Percentiles rank a stretch among this genome's conserved stretches.
These are phyloP conservation scores for Alosa sapidissima DNA, from an alignment of 2,797 vertebrate genomes.

Conservation along the genomic window DNA sequence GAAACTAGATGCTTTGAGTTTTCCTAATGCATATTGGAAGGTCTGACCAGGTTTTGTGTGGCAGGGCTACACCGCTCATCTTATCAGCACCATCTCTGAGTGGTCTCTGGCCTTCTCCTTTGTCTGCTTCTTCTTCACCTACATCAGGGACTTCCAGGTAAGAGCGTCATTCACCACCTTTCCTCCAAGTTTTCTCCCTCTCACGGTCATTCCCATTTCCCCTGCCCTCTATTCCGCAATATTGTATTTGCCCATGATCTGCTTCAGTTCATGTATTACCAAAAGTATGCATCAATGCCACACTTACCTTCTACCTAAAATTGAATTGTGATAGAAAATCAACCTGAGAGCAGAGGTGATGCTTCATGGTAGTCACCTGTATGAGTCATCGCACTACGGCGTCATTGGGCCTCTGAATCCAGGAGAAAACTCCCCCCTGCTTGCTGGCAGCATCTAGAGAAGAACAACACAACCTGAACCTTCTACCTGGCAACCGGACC, in stretches of 20 bases:
- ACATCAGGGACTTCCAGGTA: constrained; percentile 95
- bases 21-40: background rate
- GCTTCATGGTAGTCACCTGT: constrained; percentile 78
- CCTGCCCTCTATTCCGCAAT: background rate
- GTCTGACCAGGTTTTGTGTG: background rate
- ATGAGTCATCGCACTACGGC: constrained; percentile 62
- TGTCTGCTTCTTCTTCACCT: constrained; percentile 93
- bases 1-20: background rate
- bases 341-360: constrained; percentile 73
- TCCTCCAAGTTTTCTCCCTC: background rate
- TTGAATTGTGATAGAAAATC: constrained; percentile 77
- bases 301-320: background rate
- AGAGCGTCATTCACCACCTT: background rate
- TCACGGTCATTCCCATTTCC: background rate
- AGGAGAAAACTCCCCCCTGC: constrained; percentile 72
- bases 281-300: background rate
- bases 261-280: background rate
- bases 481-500: background rate
- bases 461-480: background rate
- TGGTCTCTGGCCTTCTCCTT: constrained; percentile 92
- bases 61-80: constrained; percentile 85
- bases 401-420: constrained; percentile 33
- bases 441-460: constrained; percentile 76
- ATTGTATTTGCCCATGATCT: background rate
- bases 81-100: constrained; percentile 84